Evolutionary conservation across 2,113 vertebrate genomes (phyloP).

Genomic region (Microtus ochrogaster): DNA sequence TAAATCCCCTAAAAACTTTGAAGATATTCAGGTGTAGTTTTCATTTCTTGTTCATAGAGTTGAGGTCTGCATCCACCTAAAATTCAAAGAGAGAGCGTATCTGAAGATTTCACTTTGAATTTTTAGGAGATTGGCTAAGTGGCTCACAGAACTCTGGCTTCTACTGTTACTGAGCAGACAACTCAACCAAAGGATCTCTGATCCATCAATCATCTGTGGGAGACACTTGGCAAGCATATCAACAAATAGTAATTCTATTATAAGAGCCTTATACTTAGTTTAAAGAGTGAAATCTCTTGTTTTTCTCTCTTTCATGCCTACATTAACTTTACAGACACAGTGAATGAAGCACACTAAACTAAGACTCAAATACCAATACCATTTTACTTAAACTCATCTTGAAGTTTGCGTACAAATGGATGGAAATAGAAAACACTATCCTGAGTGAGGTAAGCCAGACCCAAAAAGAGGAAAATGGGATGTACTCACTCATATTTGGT

Average conservation of each 20-base stretch:
- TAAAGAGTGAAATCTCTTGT: slow-evolving; percentile 10
- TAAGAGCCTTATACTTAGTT: neutral
- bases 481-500: too few relatives aligned
- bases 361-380: neutral
- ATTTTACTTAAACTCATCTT: neutral
- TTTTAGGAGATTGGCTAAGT: slow-evolving; percentile 6
- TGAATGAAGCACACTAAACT: neutral
- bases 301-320: neutral
- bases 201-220: neutral
- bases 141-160: neutral
- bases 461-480: too few relatives aligned
- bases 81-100: slow-evolving; percentile 30
- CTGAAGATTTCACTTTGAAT: slow-evolving; percentile 1
- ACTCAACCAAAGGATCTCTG: neutral
- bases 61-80: slow-evolving; percentile 60
- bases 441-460: too few relatives aligned
- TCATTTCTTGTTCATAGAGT: slow-evolving; percentile 76
- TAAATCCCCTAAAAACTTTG: slow-evolving; percentile 64
- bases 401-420: too few relatives aligned
- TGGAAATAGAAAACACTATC: too few relatives aligned
- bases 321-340: neutral
- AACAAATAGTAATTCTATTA: neutral
- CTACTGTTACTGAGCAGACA: slow-evolving; percentile 11
- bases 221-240: neutral
- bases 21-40: slow-evolving; percentile 77